phyloP scores from a whole-genome alignment of 2,797 vertebrate species.

The Passerculus sandwichensis region DNA sequence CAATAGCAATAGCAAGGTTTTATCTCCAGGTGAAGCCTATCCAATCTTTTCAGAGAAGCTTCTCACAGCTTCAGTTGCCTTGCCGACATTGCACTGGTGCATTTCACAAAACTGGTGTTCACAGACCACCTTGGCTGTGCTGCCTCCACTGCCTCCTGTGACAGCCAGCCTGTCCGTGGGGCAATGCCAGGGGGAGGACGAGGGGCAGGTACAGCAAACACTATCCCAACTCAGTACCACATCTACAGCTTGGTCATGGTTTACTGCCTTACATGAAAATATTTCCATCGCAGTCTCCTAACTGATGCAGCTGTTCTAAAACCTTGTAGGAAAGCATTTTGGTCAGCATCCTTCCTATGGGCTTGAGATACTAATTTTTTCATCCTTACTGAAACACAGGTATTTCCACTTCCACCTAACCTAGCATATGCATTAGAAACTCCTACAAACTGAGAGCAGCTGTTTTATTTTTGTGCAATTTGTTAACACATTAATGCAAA shows the following conservation, averaged over 20 bases:
- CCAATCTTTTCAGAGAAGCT: neutral
- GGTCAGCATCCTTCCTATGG: neutral
- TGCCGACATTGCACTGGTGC: neutral
- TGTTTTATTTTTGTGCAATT: neutral
- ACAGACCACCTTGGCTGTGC: neutral
- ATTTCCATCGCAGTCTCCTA: neutral
- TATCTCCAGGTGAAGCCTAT: neutral
- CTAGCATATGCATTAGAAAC: neutral
- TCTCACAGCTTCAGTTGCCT: neutral
- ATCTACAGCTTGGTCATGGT: neutral
- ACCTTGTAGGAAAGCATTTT: neutral
- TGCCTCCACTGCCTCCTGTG: neutral
- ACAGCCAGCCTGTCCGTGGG: neutral
- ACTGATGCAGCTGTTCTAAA: neutral
- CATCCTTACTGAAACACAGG: neutral
- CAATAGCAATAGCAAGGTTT: neutral
- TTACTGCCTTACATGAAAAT: neutral
- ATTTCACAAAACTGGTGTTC: neutral
- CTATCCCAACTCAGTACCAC: neutral
- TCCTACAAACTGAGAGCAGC: neutral
- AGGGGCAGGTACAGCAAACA: neutral
- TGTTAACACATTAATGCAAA: neutral
- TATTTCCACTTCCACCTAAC: neutral
- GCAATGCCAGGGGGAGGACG: neutral
- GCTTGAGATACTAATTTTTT: neutral